Evolutionary conservation across 2,113 vertebrate species (phyloP).

Genomic region (Corythornis cristatus): DNA sequence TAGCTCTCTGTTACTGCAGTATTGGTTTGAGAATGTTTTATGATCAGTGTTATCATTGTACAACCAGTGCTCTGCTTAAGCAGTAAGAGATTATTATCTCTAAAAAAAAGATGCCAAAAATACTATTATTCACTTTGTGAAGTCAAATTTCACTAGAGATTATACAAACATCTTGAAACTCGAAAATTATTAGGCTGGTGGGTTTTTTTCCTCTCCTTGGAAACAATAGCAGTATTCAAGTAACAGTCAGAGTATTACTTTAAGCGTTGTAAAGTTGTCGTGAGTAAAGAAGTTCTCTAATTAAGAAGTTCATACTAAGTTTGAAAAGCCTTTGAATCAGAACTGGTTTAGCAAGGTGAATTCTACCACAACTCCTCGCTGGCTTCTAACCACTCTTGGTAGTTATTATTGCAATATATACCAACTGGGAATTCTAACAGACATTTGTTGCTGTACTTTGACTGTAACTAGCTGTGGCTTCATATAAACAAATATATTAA

Average conservation of each 20-base stretch:
- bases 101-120: background rate
- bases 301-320: background rate
- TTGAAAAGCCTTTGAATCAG: background rate
- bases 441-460: background rate
- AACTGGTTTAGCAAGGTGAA: background rate
- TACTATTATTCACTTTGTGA: background rate
- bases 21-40: background rate
- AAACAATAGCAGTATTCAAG: background rate
- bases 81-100: background rate
- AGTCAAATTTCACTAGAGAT: background rate
- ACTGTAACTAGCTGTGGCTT: background rate
- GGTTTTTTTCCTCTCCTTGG: background rate
- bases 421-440: background rate
- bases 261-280: background rate
- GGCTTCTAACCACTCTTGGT: background rate
- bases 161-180: background rate
- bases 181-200: background rate
- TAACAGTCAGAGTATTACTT: background rate
- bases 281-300: background rate
- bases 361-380: background rate
- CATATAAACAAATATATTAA: background rate
- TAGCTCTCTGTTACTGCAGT: background rate
- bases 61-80: background rate
- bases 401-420: background rate
- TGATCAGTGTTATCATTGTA: background rate